phyloP scores from a whole-genome alignment of 2,888 invertebrate genomes.

The Ophraella communa region DNA sequence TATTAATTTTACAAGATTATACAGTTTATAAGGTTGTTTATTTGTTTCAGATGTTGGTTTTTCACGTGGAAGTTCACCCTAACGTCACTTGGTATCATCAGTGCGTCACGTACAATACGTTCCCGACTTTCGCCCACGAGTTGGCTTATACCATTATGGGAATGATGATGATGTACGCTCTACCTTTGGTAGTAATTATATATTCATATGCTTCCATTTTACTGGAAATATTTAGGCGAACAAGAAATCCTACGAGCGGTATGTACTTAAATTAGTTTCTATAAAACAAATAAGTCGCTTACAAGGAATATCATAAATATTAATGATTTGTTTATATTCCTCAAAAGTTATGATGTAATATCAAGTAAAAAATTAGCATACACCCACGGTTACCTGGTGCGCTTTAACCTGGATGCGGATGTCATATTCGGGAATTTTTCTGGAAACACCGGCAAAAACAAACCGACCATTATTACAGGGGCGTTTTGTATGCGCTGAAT shows the following conservation, averaged over 20 bases:
- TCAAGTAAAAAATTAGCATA: no score
- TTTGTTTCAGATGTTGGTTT: constrained; percentile 74
- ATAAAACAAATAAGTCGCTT: no score
- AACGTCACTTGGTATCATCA: constrained; percentile 84
- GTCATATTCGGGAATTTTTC: no score
- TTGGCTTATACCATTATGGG: constrained; percentile 82
- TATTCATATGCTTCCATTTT: constrained; percentile 90
- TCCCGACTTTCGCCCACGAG: constrained; percentile 75
- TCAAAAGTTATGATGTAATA: no score
- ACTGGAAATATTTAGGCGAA: constrained; percentile 79
- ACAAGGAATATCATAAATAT: neutral
- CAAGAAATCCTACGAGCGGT: constrained; percentile 68
- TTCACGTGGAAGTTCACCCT: constrained; percentile 87
- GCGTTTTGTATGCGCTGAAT: no score
- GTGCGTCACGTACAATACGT: constrained; percentile 87
- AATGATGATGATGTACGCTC: constrained; percentile 85
- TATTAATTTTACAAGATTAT: no score
- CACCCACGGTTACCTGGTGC: no score
- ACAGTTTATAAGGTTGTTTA: neutral
- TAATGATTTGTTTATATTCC: no score
- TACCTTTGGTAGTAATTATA: constrained; percentile 84
- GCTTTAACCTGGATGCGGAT: no score
- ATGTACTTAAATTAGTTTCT: constrained; percentile 41
- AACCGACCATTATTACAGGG: no score
- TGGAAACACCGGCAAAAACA: neutral